A percentile compares a stretch with the other conserved stretches of the same genome.
Evolutionary conservation across 35 echinoderm and acorn worm genomes (phyloP).

Genomic region (Patiria miniata): DNA sequence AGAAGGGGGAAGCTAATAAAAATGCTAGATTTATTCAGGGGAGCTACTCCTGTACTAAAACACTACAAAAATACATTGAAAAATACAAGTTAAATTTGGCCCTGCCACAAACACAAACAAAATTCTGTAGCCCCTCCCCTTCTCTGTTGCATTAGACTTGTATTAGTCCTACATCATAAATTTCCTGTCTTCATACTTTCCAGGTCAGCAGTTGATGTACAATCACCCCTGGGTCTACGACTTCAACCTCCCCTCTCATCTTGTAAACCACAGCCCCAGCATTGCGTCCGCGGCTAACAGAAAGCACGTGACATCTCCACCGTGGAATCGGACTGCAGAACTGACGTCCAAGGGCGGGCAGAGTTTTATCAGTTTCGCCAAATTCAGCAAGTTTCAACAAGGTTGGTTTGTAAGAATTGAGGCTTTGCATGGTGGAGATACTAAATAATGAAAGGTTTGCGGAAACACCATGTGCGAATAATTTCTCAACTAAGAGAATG

Average conservation of each 20-base stretch:
- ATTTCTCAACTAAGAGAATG: no score
- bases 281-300: conserved; percentile 34
- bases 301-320: conserved; percentile 28
- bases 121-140: not conserved
- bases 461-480: no score
- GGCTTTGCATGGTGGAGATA: not conserved
- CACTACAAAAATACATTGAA: no score
- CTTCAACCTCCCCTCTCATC: conserved; percentile 41
- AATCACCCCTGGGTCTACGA: conserved; percentile 67
- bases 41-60: no score
- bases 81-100: no score
- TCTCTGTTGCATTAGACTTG: not conserved
- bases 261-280: conserved; percentile 29
- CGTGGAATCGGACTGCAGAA: conserved; percentile 34
- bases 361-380: conserved; percentile 72
- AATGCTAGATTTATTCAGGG: no score
- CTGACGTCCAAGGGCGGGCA: conserved; percentile 44
- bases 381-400: conserved; percentile 51
- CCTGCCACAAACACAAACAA: no score
- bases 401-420: conserved; percentile 11
- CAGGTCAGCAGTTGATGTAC: conserved; percentile 71
- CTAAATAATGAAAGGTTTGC: no score
- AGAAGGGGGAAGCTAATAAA: no score
- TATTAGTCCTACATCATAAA: no score
- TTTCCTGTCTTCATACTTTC: not conserved